These are phyloP conservation scores for Macrotis lagotis DNA, from an alignment of 2,113 vertebrate species.

Conservation along the genomic window DNA sequence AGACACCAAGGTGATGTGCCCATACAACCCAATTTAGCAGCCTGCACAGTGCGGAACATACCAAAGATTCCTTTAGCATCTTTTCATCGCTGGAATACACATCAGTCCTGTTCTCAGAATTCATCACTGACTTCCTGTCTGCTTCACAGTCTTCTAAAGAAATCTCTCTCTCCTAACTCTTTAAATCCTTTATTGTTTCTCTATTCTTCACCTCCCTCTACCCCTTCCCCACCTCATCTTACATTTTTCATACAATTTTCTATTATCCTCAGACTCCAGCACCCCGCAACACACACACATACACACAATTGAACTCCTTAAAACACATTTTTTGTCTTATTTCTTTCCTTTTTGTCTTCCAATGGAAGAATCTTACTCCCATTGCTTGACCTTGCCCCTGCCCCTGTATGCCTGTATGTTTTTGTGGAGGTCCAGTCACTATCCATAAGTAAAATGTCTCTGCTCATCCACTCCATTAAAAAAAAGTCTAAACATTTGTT, in stretches of 20 bases:
- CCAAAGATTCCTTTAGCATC: constrained; percentile 12
- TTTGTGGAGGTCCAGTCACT: not conserved
- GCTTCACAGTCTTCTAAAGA: constrained; percentile 1
- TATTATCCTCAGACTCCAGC: not conserved
- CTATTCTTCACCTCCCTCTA: not conserved
- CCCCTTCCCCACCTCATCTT: not conserved
- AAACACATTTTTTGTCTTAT: not conserved
- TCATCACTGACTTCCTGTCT: constrained; percentile 45
- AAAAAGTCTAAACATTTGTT: constrained; percentile 15
- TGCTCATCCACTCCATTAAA: constrained; percentile 12
- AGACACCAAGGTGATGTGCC: constrained; percentile 15
- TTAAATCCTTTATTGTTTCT: constrained; percentile 1
- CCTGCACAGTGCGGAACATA: not conserved
- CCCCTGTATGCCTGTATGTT: not conserved
- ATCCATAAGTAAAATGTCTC: not conserved
- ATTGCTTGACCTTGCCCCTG: not conserved
- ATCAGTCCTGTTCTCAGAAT: constrained; percentile 36
- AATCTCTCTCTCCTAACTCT: constrained; percentile 7
- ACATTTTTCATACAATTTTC: not conserved
- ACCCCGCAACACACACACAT: not conserved
- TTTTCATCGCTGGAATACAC: constrained; percentile 11
- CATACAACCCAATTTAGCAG: constrained; percentile 23
- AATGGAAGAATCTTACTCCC: not conserved
- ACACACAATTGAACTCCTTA: not conserved
- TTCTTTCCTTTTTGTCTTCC: not conserved